Conservation (phyloP, 2,797 vertebrate genomes). For the Falco berigora region DNA sequence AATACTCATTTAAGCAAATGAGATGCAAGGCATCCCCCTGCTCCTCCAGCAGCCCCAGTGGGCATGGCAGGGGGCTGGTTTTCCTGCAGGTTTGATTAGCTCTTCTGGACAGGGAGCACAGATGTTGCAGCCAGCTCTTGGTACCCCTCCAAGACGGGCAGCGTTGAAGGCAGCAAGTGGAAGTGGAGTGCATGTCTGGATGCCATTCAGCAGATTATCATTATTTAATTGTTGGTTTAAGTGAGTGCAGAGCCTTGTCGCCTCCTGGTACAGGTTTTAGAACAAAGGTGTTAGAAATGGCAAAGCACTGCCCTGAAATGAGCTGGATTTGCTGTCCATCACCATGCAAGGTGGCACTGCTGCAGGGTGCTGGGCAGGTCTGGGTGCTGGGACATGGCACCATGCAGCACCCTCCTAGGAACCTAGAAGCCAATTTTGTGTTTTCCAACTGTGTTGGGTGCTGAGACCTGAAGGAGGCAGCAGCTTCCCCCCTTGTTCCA, state of each 20-base stretch:
- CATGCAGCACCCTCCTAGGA: neutral
- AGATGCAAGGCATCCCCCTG: neutral
- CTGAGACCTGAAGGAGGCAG: neutral
- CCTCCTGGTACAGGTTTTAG: neutral
- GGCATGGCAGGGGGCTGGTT: neutral
- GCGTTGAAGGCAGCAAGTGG: neutral
- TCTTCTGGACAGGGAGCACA: neutral
- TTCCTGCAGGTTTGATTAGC: neutral
- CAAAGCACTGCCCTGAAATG: neutral
- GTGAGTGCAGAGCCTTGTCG: neutral
- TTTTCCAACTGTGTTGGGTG: neutral
- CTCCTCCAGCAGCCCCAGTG: neutral
- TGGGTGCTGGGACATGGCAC: neutral
- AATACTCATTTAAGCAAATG: neutral
- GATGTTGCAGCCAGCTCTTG: neutral
- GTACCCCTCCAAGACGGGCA: neutral
- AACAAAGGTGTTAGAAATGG: neutral
- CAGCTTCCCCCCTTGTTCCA: neutral
- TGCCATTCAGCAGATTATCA: neutral
- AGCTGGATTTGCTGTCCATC: neutral
- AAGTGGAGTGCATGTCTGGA: neutral
- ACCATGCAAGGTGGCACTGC: fast-evolving
- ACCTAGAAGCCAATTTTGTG: neutral
- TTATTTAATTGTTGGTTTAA: neutral
- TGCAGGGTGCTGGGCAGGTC: neutral